Evolutionary conservation across 35 echinoderm and acorn worm species (phyloP).

Genomic region (Apostichopus japonicus): DNA sequence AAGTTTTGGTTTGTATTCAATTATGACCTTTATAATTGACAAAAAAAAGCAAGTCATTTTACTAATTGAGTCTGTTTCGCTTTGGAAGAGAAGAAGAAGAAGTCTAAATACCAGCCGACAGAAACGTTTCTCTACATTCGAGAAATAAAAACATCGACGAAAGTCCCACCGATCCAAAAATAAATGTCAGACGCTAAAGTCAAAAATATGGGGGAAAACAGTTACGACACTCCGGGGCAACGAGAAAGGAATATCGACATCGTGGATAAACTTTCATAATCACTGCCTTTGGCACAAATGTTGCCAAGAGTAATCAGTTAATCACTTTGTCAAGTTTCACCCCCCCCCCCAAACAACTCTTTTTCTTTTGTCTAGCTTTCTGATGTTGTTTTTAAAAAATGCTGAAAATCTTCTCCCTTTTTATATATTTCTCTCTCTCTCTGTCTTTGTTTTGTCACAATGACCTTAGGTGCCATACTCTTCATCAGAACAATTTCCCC

Average conservation of each 20-base stretch:
- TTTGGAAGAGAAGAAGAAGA: neutral
- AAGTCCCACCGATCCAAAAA: neutral
- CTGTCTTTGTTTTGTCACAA: no score
- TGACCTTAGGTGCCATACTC: no score
- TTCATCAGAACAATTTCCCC: no score
- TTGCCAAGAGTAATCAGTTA: slow-evolving; percentile 15
- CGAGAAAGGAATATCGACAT: neutral
- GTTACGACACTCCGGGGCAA: neutral
- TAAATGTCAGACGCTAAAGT: neutral
- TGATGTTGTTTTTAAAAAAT: no score
- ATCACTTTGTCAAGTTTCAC: neutral
- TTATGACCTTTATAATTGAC: neutral
- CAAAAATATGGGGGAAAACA: neutral
- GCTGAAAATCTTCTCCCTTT: no score
- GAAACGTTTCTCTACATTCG: neutral
- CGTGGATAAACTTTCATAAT: neutral
- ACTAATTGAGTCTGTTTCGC: neutral
- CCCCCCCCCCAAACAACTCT: neutral
- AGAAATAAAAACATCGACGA: neutral
- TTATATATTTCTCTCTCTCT: no score
- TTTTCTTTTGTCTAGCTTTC: neutral
- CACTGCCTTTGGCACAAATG: neutral
- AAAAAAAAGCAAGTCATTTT: neutral
- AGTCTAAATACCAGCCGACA: no score
- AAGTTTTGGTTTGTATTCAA: neutral